Conservation (phyloP, 1,140 invertebrate species). For the Drosophila elegans region DNA sequence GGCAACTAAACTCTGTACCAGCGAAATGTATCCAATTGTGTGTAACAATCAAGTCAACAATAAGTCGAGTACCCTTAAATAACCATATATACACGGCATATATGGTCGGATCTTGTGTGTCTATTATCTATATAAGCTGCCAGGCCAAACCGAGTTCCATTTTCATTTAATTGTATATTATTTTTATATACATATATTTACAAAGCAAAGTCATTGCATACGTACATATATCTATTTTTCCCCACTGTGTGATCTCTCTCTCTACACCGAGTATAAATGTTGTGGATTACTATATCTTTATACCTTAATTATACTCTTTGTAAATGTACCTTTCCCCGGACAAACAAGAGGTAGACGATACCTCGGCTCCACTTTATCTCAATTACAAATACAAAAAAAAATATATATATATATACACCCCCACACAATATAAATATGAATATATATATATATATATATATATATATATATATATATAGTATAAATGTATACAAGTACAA, state of each 20-base stretch:
- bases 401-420: conserved; percentile 15
- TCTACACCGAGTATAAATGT: conserved; percentile 62
- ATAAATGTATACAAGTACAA: conserved; percentile 55
- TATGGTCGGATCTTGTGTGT: conserved; percentile 17
- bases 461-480: conserved; percentile 19
- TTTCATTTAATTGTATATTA: conserved; percentile 33
- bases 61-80: conserved; percentile 35
- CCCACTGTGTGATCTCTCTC: conserved; percentile 57
- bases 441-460: not conserved
- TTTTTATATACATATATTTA: conserved; percentile 41
- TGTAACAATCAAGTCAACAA: conserved; percentile 49
- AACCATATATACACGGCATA: conserved; percentile 12
- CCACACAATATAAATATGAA: conserved; percentile 13
- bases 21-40: conserved; percentile 30
- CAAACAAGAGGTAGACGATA: conserved; percentile 1
- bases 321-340: conserved; percentile 50
- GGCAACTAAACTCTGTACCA: conserved; percentile 30
- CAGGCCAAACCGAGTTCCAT: conserved; percentile 10
- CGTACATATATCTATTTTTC: conserved; percentile 14
- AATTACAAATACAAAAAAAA: conserved; percentile 21
- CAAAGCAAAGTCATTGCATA: conserved; percentile 5
- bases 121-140: conserved; percentile 11
- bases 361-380: conserved; percentile 25
- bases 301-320: conserved; percentile 41
- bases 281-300: conserved; percentile 45